phyloP scores from a whole-genome alignment of 1,140 invertebrate genomes.

The Amyelois transitella region DNA sequence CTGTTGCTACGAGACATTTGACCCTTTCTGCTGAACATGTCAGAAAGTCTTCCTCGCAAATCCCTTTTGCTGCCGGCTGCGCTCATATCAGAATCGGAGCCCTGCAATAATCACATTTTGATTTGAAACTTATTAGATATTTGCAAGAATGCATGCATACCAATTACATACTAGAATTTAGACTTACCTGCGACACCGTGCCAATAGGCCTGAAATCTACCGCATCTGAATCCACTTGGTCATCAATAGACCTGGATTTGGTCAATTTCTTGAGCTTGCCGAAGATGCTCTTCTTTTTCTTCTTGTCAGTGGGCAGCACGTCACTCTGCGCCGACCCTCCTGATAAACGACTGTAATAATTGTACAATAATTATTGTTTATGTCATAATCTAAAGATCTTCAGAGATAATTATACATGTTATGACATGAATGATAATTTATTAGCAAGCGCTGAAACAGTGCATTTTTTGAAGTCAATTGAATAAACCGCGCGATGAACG shows the following conservation, averaged over 20 bases:
- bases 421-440: too few relatives aligned
- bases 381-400: too few relatives aligned
- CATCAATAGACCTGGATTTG: conserved; percentile 88
- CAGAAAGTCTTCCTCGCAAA: conserved; percentile 85
- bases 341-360: conserved; percentile 79
- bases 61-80: conserved; percentile 84
- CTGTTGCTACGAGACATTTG: conserved; percentile 78
- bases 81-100: conserved; percentile 86
- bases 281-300: conserved; percentile 88
- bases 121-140: background rate
- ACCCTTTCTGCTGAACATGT: conserved; percentile 85
- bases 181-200: conserved; percentile 70
- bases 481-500: too few relatives aligned
- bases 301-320: conserved; percentile 82
- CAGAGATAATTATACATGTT: too few relatives aligned
- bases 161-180: background rate
- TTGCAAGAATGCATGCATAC: background rate
- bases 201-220: conserved; percentile 70
- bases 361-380: background rate
- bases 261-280: conserved; percentile 89
- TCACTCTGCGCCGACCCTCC: conserved; percentile 90
- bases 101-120: conserved; percentile 53
- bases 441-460: too few relatives aligned
- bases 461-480: too few relatives aligned
- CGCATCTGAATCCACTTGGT: conserved; percentile 73